Evolutionary conservation across 2,113 vertebrate genomes (phyloP), one percentile per base, ranked within the genome.

Genomic region (Pedionomus torquatus): DNA sequence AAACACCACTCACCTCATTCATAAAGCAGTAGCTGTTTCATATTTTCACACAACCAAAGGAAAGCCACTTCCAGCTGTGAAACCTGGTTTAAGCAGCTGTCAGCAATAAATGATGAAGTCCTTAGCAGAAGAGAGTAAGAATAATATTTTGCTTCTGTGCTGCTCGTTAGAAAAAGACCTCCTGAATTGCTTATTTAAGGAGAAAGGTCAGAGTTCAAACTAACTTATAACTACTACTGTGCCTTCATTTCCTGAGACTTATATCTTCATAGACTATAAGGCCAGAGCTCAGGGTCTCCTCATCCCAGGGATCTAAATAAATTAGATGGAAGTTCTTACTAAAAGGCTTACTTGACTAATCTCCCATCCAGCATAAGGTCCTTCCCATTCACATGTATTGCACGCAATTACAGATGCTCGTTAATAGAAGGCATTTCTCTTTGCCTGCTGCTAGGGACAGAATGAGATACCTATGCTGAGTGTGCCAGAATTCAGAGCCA

Each of bases 301-400:
- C 80, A 75, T 35, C 7, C 54, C 60, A 87, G 48, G 37, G 83
- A 91, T 46, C 89, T 80, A 77, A 85, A 68, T 52, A 94, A 90
- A 95, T 83, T 81, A 90, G 75, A 90, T 78, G 60, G 83, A 84
- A 91, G 33, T 63, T 93, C 86, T 90, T 68, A 70, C 72, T 92
- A 74, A 92, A 90, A 91, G 84, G 92, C 74, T 96, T 95, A 95
- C 80, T 72, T 84, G 76, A 58, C 89, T 93, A 46, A 95, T 92
- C 83, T 92, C n/a, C 51, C 58, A 66, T 64, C 41, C 76, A 77
- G 46, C 8, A 11, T 21, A 52, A 91, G 55, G 76, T 21, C 72
- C 71, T 83, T 80, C 75, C 71, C 49, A 55, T 89, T 77, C 89
- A 54, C 60, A 39, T 17, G 39, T 30, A 84, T 33, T 55, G 35